Percentiles rank a stretch among this genome's conserved stretches.
Evolutionary conservation across 1,140 invertebrate genomes (phyloP).

Genomic region (Aphis gossypii): DNA sequence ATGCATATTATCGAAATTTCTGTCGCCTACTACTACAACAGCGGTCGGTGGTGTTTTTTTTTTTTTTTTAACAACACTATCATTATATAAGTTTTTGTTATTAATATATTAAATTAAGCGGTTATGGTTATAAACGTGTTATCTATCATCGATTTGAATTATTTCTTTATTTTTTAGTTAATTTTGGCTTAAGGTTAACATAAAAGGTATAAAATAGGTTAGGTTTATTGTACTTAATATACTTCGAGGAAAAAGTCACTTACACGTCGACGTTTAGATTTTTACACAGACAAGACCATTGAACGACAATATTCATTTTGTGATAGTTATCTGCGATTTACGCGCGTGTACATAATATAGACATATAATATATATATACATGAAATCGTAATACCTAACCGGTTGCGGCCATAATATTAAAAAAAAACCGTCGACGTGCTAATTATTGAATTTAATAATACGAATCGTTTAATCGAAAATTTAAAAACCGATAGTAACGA

Average conservation of each 20-base stretch:
- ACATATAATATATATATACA: background rate
- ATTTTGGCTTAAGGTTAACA: background rate
- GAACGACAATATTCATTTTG: background rate
- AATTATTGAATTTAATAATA: conserved; percentile 16
- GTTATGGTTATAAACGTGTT: no score
- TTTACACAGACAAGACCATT: background rate
- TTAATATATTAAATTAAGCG: no score
- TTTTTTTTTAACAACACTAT: no score
- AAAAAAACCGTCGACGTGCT: background rate
- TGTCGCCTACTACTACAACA: no score
- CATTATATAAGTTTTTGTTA: no score
- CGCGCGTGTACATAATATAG: no score
- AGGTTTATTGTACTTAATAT: background rate
- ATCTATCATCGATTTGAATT: no score
- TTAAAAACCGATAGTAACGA: background rate
- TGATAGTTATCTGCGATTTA: background rate
- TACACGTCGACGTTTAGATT: background rate
- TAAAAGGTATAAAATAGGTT: background rate
- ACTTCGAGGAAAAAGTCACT: background rate
- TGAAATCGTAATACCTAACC: background rate
- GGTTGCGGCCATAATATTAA: background rate
- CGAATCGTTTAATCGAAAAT: background rate
- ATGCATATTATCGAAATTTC: no score
- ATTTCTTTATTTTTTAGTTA: background rate
- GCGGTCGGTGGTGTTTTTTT: no score